Base-by-base conservation (phyloP, 2,888 invertebrate genomes). In the Baronia brevicornis region DNA sequence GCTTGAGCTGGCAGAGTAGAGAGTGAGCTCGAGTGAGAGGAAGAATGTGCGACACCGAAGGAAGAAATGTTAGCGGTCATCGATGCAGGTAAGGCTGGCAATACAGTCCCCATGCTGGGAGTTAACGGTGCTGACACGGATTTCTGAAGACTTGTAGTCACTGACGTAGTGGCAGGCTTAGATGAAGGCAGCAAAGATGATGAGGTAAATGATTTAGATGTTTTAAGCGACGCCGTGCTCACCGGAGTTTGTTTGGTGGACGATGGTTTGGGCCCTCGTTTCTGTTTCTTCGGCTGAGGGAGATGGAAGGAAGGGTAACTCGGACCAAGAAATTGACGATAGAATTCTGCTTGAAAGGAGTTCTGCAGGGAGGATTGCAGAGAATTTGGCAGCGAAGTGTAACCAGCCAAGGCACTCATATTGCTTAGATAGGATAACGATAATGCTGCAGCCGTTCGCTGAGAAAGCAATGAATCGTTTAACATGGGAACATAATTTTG, bases 281-380 rank as follows among this genome's bases (percentile, higher is more conserved):
- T 80, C 37, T 68, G 71, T 34, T 82, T 79, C 38, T 79, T 80
- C 2, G 63, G 60, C 3, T 73, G 70, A 1, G 69, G 73, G 34
- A 68, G 47, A 33, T 41, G 46, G 30, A 61, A 74, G 0, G 77
- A 53, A 1, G 74, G 57, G n/a, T 66, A 61, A 13, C 54, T 62
- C 40, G 73, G 74, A 0, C 64, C 65, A 13, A 82, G 46, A 36
- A 70, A 79, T 37, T 78, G 78, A 0, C 79, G 60, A 40, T 75
- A 84, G 43, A 75, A 82, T 43, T 82, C 82, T 0, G 80, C 75
- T 60, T 82, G 84, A 33, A 75, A 82, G 1, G 67, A 50, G 38
- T 37, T 74, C 39, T 71, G 75, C 2, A 48, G 23, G 1, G 71
- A 57, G 1, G 65, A 49, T 41, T 74, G 79, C 15, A 79, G 38